Base-by-base conservation (phyloP, 2,113 vertebrate species). In the Menura novaehollandiae region DNA sequence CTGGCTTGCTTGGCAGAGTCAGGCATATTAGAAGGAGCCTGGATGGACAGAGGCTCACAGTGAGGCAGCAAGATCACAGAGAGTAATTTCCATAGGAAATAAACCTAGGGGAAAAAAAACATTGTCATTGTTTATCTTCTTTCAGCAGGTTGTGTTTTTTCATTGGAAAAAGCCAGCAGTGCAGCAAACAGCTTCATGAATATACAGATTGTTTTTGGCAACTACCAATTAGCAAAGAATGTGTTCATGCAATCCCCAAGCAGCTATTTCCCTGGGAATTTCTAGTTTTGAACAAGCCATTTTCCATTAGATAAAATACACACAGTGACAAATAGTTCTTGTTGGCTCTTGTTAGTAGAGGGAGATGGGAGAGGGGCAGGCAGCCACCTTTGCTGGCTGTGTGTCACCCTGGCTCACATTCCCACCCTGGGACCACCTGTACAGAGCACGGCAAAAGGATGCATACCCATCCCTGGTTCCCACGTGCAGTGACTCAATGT, bases 171-270 rank as follows among this genome's bases (percentile, higher is more conserved):
- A 97, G 71, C 39, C 92, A 94, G 95, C 88, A 95, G 53, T 82
- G 94, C 92, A 94, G 94, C 92, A 95, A 93, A 83, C 58, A 88
- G 85, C 92, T 93, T 96, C 85, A 90, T 75, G 94, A 95, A 95
- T 93, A 95, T 15, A 94, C 90, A 95, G 71, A 93, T 64, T 79
- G 94, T 1, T 89, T 91, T 55, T 91, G 91, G 96, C 82, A 95
- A 89, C 74, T 9, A 75, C 74, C 90, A 93, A 91, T 96, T 94
- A 94, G 88, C 82, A 88, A 69, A 76, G 78, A 75, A 68, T 69
- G 78, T 60, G 92, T 60, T 79, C 53, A 1, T 37, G 58, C 86
- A 56, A 49, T 91, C 71, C 90, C 90, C 75, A 30, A 44, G 18
- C 1, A 30, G 44, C 90, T 13, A 41, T 30, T 79, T 93, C 71